These are phyloP conservation scores for Orientallactaga sibirica DNA, from an alignment of 2,797 vertebrate species.

Conservation along the genomic window DNA sequence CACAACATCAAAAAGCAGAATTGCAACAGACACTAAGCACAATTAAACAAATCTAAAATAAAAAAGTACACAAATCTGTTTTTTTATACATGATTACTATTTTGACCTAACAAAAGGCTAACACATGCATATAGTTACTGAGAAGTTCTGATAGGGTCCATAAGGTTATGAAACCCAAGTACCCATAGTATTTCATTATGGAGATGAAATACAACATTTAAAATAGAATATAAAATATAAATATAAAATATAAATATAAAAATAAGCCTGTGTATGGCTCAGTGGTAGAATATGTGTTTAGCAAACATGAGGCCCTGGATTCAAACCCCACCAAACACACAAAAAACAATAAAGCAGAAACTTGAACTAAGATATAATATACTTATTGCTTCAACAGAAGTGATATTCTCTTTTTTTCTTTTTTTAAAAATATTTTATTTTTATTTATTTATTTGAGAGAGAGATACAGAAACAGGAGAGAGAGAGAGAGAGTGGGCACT, in stretches of 20 bases:
- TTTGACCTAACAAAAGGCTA: slow-evolving; percentile 13
- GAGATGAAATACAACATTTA: slow-evolving; percentile 43
- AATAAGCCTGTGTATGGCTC: neutral
- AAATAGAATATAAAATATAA: too few species aligned
- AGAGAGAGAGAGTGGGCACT: too few species aligned
- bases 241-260: slow-evolving; percentile 48
- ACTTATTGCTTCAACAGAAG: neutral
- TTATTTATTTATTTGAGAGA: too few species aligned
- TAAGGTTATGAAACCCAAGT: neutral
- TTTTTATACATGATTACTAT: slow-evolving; percentile 9
- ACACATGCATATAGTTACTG: neutral
- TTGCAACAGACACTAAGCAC: slow-evolving; percentile 33
- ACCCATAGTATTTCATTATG: neutral
- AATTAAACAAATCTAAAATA: slow-evolving; percentile 53
- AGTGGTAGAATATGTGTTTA: too few species aligned
- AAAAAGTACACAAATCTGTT: neutral
- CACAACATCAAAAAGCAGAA: neutral
- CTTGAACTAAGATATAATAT: slow-evolving; percentile 1
- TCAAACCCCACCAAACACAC: too few species aligned
- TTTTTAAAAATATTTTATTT: too few species aligned
- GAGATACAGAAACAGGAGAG: too few species aligned
- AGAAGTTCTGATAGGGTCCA: neutral
- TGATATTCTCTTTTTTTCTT: neutral
- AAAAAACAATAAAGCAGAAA: too few species aligned
- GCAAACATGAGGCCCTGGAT: too few species aligned